A percentile compares a stretch with the other conserved stretches of the same genome.
Conservation (phyloP, 2,797 vertebrate genomes). For the Podargus strigoides region DNA sequence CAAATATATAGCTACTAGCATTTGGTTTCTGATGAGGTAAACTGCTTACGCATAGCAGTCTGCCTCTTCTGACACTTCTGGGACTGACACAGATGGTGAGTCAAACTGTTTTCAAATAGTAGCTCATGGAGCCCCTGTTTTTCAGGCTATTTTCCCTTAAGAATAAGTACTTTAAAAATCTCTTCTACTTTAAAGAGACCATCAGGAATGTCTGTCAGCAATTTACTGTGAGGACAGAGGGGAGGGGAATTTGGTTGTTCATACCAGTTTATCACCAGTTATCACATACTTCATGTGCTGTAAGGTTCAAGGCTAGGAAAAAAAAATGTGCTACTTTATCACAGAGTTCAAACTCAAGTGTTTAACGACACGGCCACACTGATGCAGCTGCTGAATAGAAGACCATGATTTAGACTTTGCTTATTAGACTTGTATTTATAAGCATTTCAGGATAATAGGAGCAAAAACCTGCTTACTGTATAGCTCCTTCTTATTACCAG, state of each 20-base stretch:
- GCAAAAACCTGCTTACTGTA: neutral
- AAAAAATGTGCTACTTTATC: neutral
- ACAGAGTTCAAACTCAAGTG: neutral
- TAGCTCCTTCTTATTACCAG: neutral
- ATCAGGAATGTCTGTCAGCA: neutral
- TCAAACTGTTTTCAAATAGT: neutral
- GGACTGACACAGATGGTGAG: neutral
- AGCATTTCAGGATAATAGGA: neutral
- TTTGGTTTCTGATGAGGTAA: constrained; percentile 12
- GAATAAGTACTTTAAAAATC: neutral
- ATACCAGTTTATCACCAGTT: neutral
- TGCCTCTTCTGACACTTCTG: neutral
- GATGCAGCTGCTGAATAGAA: neutral
- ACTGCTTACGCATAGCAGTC: neutral
- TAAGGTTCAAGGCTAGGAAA: neutral
- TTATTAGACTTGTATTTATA: neutral
- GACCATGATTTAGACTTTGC: neutral
- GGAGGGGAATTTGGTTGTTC: neutral
- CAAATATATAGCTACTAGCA: neutral
- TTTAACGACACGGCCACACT: neutral
- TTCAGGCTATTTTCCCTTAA: neutral
- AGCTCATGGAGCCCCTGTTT: neutral
- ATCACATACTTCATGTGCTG: neutral
- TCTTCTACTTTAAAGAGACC: neutral
- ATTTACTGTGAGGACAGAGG: neutral